Conservation (phyloP, 2,888 invertebrate species). For the Pseudanteris insignis region DNA sequence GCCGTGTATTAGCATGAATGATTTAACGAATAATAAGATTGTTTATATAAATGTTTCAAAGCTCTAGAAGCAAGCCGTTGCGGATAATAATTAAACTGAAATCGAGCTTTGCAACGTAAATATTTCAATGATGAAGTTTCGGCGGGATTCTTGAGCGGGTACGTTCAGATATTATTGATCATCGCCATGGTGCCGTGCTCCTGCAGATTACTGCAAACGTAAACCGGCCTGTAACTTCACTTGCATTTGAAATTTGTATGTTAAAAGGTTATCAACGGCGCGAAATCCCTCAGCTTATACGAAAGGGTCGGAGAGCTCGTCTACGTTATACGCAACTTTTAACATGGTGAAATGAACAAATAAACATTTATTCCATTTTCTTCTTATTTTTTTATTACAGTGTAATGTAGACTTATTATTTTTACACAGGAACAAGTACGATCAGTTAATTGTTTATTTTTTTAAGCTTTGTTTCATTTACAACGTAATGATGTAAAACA, state of each 20-base stretch:
- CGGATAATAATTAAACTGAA: slow-evolving; percentile 8
- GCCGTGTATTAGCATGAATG: too few species aligned
- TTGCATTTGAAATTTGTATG: slow-evolving; percentile 13
- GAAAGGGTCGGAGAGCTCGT: slow-evolving; percentile 1
- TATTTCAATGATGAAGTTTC: slow-evolving; percentile 11
- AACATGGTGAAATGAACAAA: too few species aligned
- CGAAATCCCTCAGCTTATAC: slow-evolving; percentile 8
- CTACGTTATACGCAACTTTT: neutral
- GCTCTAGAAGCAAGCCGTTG: too few species aligned
- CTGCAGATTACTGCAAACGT: slow-evolving; percentile 20
- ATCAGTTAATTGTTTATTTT: too few species aligned
- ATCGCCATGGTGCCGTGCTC: slow-evolving; percentile 17
- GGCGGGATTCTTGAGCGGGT: slow-evolving; percentile 22
- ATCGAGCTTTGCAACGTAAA: slow-evolving; percentile 5
- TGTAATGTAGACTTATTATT: too few species aligned
- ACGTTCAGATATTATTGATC: slow-evolving; percentile 32
- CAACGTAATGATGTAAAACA: too few species aligned
- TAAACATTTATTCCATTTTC: too few species aligned
- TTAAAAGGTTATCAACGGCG: slow-evolving; percentile 13
- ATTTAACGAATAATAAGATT: too few species aligned
- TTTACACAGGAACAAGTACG: too few species aligned
- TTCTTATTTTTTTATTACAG: too few species aligned
- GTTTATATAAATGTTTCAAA: too few species aligned
- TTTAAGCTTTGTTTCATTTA: too few species aligned
- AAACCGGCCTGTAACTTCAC: slow-evolving; percentile 12